Evolutionary conservation across 2,888 invertebrate genomes (phyloP).

Genomic region (Drosophila quinaria): DNA sequence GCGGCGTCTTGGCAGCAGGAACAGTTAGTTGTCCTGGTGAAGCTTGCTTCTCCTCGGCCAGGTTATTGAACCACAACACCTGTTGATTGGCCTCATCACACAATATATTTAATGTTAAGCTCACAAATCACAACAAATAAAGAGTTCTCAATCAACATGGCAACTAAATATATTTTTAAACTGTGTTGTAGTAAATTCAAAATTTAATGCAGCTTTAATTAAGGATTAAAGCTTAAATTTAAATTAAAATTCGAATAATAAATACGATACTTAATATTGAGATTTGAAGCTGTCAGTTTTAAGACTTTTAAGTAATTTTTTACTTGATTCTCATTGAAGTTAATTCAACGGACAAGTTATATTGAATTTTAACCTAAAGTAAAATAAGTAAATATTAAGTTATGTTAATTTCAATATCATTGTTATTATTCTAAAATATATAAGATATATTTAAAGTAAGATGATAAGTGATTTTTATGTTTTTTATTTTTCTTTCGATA

Average conservation of each 20-base stretch:
- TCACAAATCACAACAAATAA: conserved; percentile 30
- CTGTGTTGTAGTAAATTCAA: background rate
- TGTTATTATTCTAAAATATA: no score
- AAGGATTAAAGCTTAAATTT: background rate
- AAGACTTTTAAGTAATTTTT: background rate
- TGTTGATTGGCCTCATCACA: conserved; percentile 69
- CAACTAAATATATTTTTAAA: background rate
- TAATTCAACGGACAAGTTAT: background rate
- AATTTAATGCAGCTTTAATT: background rate
- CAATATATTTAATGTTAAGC: conserved; percentile 30
- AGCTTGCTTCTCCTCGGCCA: conserved; percentile 54
- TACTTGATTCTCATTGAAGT: background rate
- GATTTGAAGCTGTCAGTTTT: background rate
- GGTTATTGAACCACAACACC: conserved; percentile 76
- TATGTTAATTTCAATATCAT: no score
- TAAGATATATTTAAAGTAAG: no score
- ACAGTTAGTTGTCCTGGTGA: conserved; percentile 16
- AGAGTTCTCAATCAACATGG: background rate
- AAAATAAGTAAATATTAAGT: no score
- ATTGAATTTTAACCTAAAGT: background rate
- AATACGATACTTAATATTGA: background rate
- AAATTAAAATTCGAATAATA: no score
- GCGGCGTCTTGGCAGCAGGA: conserved; percentile 21
- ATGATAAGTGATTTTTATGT: no score
- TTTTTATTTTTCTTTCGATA: no score